phyloP scores from a whole-genome alignment of 2,888 invertebrate species.

The Tipula helvola region DNA sequence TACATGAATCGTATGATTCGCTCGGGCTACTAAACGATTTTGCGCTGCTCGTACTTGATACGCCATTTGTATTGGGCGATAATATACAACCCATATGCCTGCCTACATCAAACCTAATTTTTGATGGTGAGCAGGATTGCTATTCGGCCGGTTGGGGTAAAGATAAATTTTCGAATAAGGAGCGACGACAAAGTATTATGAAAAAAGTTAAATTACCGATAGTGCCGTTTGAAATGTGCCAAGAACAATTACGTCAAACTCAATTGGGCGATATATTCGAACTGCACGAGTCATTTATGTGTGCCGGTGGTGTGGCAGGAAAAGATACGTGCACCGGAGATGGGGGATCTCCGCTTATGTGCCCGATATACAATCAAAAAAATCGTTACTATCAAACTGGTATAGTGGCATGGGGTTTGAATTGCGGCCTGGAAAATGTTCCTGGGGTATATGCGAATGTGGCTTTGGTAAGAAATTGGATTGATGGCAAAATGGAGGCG shows the following conservation, averaged over 20 bases:
- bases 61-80: slow-evolving; percentile 45
- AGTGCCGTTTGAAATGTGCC: slow-evolving; percentile 40
- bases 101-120: slow-evolving; percentile 38
- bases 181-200: slow-evolving; percentile 47
- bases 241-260: slow-evolving; percentile 44
- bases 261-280: slow-evolving; percentile 41
- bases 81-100: slow-evolving; percentile 61
- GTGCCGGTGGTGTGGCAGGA: slow-evolving; percentile 64
- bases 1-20: slow-evolving; percentile 51
- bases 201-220: slow-evolving; percentile 61
- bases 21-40: slow-evolving; percentile 59
- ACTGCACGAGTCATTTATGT: slow-evolving; percentile 42
- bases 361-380: slow-evolving; percentile 41
- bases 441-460: slow-evolving; percentile 75
- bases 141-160: slow-evolving; percentile 33
- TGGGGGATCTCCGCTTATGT: slow-evolving; percentile 69
- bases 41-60: slow-evolving; percentile 51
- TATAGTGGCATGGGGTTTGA: slow-evolving; percentile 83
- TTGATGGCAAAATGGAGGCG: slow-evolving; percentile 45
- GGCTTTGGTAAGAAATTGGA: slow-evolving; percentile 56
- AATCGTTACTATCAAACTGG: slow-evolving; percentile 59
- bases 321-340: slow-evolving; percentile 71
- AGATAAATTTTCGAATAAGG: slow-evolving; percentile 32
- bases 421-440: slow-evolving; percentile 51
- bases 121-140: slow-evolving; percentile 24